Base-by-base conservation (phyloP, 2,888 invertebrate genomes). In the Himalopsyche anomala region DNA sequence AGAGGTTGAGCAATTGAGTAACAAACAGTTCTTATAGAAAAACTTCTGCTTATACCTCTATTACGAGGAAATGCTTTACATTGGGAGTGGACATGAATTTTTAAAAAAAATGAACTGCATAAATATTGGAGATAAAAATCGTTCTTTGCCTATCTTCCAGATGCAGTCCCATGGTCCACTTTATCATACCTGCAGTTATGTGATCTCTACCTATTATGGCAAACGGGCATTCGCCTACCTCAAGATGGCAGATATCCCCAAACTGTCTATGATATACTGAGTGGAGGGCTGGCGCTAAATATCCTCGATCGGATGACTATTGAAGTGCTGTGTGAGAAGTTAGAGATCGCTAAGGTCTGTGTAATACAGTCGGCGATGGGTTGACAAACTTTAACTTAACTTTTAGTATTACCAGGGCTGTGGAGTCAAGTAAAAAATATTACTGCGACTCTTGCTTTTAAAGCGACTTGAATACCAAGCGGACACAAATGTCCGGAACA, bases 161-260 rank as follows among this genome's bases (percentile, higher is more conserved):
- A 92, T 0, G 89, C 90, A 2, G 87, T 92, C 4, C 93, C 93
- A 5, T 93, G 92, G 92, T 91, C 91, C 88, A 89, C 89, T 8
- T 87, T 91, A 0, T 90, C 90, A 0, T 92, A 93, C 89, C 90
- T 91, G 0, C 91, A 92, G 86, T 89, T 93, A 0, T 91, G 91
- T 84, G 91, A 92, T 86, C 90, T 91, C 9, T 93, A 93, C 89
- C 90, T 90, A 2, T 85, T 91, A 0, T 92, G 91, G 92, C 91
- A 91, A 82, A 90, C 91, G 0, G 92, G 92, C 0, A 88, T 93
- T 5, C 85, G 88, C 0, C 83, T 93, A 81, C 91, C 92, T 0
- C 89, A 90, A 54, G 92, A 93, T 84, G 93, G 92, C 9, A 91
- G 91, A 0, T 93, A 93, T 88, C 93, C 93, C 0, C 93, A 92